phyloP scores from a whole-genome alignment of 2,797 vertebrate species.

The Sebastes miniatus region DNA sequence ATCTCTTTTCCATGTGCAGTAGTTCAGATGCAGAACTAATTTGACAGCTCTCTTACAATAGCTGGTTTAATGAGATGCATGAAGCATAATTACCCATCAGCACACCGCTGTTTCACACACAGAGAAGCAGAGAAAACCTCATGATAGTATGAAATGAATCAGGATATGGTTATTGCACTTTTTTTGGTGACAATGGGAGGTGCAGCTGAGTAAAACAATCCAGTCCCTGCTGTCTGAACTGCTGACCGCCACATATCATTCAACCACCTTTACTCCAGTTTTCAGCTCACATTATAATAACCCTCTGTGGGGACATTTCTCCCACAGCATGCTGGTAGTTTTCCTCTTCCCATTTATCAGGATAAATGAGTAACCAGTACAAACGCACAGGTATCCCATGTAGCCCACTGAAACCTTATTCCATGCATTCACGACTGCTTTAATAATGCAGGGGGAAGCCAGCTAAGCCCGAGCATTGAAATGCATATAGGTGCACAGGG shows the following conservation, averaged over 20 bases:
- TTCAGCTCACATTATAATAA: slow-evolving; percentile 6
- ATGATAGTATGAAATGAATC: not conserved
- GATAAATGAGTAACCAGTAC: slow-evolving; percentile 20
- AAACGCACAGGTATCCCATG: slow-evolving; percentile 27
- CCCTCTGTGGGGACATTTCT: slow-evolving; percentile 11
- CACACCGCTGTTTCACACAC: not conserved
- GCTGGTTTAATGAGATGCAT: slow-evolving; percentile 14
- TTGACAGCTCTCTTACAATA: slow-evolving; percentile 5
- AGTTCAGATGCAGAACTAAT: not conserved
- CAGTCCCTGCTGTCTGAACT: not conserved
- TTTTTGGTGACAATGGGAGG: not conserved
- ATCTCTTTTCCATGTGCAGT: not conserved
- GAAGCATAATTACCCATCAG: not conserved
- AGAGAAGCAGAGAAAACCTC: not conserved
- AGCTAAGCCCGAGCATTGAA: slow-evolving; percentile 27
- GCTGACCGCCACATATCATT: slow-evolving; percentile 2
- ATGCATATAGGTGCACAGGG: slow-evolving; percentile 41
- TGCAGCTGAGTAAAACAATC: not conserved
- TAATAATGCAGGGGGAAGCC: slow-evolving; percentile 50
- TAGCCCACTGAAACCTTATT: slow-evolving; percentile 11
- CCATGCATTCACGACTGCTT: slow-evolving; percentile 27
- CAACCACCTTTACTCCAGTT: not conserved
- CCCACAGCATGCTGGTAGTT: not conserved
- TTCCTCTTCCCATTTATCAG: slow-evolving; percentile 29
- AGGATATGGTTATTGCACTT: not conserved